These are phyloP conservation scores for Steinernema feltiae DNA, from an alignment of 1,140 invertebrate genomes.

Conservation along the genomic window DNA sequence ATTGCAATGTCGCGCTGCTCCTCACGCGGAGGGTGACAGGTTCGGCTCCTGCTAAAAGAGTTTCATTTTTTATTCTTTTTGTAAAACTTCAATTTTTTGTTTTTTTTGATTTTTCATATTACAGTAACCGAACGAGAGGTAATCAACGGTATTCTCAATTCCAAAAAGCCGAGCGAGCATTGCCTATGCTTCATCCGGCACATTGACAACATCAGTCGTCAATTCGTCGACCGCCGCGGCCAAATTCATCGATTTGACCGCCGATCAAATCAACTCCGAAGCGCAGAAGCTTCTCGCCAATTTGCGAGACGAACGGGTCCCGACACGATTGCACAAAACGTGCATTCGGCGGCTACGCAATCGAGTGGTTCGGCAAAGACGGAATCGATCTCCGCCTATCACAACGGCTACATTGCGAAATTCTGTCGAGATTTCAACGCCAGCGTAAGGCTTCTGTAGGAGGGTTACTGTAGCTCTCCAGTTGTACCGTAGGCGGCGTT, in stretches of 20 bases:
- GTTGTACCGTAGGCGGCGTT: too few species aligned
- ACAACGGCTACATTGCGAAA: slow-evolving; percentile 85
- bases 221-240: slow-evolving; percentile 86
- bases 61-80: too few species aligned
- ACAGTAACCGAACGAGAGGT: slow-evolving; percentile 93
- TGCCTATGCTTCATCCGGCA: slow-evolving; percentile 89
- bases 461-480: background rate
- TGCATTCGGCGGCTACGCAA: slow-evolving; percentile 72
- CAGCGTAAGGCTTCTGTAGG: slow-evolving; percentile 74
- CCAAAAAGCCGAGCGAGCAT: slow-evolving; percentile 89
- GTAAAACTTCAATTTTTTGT: too few species aligned
- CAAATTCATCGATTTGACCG: slow-evolving; percentile 80
- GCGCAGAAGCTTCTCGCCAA: slow-evolving; percentile 81
- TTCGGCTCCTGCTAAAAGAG: too few species aligned
- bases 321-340: slow-evolving; percentile 75
- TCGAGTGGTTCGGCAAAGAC: slow-evolving; percentile 93
- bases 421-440: slow-evolving; percentile 92
- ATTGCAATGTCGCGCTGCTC: too few species aligned
- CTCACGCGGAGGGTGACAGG: too few species aligned
- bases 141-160: slow-evolving; percentile 85
- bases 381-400: slow-evolving; percentile 82
- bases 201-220: slow-evolving; percentile 93
- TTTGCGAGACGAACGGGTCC: slow-evolving; percentile 77
- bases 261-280: slow-evolving; percentile 72
- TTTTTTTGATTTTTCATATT: too few species aligned